A percentile compares a stretch with the other conserved stretches of the same genome.
phyloP scores from a whole-genome alignment of 2,113 vertebrate genomes.

The Nyctibius bracteatus region DNA sequence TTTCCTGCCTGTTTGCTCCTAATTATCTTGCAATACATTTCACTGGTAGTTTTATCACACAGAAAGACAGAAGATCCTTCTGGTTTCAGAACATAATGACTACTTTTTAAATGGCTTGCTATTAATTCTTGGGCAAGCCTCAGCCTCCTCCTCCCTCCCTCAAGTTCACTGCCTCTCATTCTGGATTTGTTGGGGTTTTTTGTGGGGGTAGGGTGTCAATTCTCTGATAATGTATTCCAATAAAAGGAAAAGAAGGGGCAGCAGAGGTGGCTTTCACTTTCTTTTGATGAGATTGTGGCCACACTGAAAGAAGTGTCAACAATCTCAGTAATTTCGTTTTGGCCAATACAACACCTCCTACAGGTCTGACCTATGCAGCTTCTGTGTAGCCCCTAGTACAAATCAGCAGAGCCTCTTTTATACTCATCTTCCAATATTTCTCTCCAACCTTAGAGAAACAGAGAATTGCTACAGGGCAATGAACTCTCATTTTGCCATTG shows the following conservation, averaged over 20 bases:
- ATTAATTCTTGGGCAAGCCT: background rate
- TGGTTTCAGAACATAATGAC: slow-evolving; percentile 6
- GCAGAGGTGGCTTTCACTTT: background rate
- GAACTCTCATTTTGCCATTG: slow-evolving; percentile 50
- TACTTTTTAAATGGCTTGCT: slow-evolving; percentile 9
- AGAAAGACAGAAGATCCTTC: slow-evolving; percentile 29
- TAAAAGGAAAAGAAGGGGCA: background rate
- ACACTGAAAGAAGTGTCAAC: background rate
- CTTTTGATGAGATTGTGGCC: background rate
- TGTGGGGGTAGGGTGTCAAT: background rate
- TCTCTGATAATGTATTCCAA: background rate
- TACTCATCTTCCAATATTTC: background rate
- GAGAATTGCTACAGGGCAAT: slow-evolving; percentile 39
- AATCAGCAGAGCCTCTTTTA: slow-evolving; percentile 17
- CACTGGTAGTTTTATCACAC: background rate
- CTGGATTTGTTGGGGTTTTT: background rate
- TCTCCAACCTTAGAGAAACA: slow-evolving; percentile 13
- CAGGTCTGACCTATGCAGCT: background rate
- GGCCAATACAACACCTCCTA: background rate
- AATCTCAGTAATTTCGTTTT: background rate
- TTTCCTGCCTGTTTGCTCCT: slow-evolving; percentile 31
- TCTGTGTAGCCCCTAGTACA: background rate
- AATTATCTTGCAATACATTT: slow-evolving; percentile 44
- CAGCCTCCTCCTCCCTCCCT: background rate
- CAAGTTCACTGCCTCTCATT: background rate